Conservation (phyloP, 2,797 vertebrate genomes). For the Aythya fuligula region DNA sequence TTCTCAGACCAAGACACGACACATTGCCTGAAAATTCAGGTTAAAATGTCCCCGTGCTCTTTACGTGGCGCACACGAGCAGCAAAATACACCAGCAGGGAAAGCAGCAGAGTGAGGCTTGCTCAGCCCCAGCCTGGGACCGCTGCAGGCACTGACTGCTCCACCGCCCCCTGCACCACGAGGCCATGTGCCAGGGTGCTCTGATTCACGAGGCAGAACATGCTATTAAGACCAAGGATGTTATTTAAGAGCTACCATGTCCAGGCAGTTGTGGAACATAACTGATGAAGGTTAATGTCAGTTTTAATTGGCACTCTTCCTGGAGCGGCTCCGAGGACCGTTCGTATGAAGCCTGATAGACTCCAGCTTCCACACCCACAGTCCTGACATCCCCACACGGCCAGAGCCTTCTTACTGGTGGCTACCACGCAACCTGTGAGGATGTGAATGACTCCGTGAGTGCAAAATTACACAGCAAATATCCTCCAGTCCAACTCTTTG, state of each 20-base stretch:
- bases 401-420: background rate
- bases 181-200: fast-evolving
- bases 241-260: background rate
- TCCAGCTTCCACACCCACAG: background rate
- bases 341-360: background rate
- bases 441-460: background rate
- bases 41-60: background rate
- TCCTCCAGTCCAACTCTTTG: background rate
- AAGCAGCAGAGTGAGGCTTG: background rate
- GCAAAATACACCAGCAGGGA: background rate
- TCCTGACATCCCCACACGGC: background rate
- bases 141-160: background rate
- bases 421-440: background rate
- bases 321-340: background rate
- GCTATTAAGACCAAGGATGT: background rate
- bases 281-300: background rate
- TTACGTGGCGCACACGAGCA: background rate
- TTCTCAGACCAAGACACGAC: slow-evolving; percentile 6
- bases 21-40: background rate
- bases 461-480: background rate
- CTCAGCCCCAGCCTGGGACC: background rate
- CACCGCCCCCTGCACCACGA: fast-evolving
- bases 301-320: background rate
- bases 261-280: background rate
- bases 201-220: background rate